A percentile compares a stretch with the other conserved stretches of the same genome.
These are phyloP conservation scores for Brachyalestes nurse DNA, from an alignment of 2,797 vertebrate genomes.

Conservation along the genomic window DNA sequence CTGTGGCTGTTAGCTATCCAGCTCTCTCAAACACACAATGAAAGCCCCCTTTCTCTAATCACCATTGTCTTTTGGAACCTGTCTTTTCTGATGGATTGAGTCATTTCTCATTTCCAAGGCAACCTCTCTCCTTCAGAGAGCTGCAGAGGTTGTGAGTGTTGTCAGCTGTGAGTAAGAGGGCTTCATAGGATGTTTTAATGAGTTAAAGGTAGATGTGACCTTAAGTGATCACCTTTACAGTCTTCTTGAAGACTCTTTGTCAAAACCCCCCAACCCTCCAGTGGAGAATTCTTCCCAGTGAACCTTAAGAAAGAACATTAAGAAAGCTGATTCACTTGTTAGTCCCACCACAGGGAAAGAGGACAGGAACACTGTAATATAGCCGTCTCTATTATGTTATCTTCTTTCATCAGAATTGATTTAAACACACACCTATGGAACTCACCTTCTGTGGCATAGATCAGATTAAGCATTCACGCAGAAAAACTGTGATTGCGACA, in stretches of 20 bases:
- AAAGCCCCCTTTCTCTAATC: background rate
- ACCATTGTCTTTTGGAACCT: background rate
- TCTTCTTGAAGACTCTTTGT: background rate
- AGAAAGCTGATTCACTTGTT: too few relatives aligned
- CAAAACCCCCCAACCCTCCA: background rate
- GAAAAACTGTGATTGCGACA: too few relatives aligned
- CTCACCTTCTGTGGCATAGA: too few relatives aligned
- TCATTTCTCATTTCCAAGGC: background rate
- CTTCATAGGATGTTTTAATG: background rate
- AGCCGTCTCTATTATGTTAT: too few relatives aligned
- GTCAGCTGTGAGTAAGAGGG: background rate
- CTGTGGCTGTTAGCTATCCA: background rate
- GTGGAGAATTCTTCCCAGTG: background rate
- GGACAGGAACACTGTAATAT: too few relatives aligned
- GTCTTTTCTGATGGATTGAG: background rate
- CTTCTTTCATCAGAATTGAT: too few relatives aligned
- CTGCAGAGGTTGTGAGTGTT: background rate
- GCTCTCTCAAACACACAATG: slow-evolving; percentile 7
- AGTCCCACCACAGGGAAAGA: too few relatives aligned
- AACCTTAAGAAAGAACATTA: too few relatives aligned
- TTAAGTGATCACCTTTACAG: background rate
- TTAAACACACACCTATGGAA: too few relatives aligned
- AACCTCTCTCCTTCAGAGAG: background rate
- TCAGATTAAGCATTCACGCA: too few relatives aligned
- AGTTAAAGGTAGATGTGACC: background rate